A percentile compares a stretch with the other conserved stretches of the same genome.
Evolutionary conservation across 2,888 invertebrate species (phyloP).

Genomic region (Scaptomyza flava): DNA sequence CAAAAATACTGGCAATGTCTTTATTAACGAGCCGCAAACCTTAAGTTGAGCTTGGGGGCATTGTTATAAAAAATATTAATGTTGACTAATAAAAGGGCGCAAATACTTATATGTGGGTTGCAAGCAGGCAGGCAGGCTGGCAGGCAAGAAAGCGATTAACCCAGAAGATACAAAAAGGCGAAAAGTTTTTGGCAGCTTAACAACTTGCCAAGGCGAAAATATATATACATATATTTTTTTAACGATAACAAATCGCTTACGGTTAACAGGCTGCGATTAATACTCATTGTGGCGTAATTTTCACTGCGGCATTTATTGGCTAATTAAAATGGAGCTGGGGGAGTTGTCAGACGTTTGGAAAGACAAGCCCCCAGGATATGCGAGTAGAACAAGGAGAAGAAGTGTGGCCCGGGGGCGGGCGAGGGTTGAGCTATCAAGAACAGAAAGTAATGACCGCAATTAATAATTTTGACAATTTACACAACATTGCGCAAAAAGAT

Average conservation of each 20-base stretch:
- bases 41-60: slow-evolving; percentile 30
- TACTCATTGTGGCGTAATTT: slow-evolving; percentile 68
- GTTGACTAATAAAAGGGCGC: slow-evolving; percentile 62
- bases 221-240: slow-evolving; percentile 34
- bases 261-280: slow-evolving; percentile 73
- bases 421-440: not conserved
- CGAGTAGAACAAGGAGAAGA: slow-evolving; percentile 24
- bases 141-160: slow-evolving; percentile 78
- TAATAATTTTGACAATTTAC: slow-evolving; percentile 82
- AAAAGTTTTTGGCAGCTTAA: slow-evolving; percentile 62
- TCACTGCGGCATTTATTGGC: slow-evolving; percentile 75
- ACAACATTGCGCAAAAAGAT: slow-evolving; percentile 69
- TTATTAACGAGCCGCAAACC: slow-evolving; percentile 69
- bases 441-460: slow-evolving; percentile 69
- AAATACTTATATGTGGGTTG: slow-evolving; percentile 23
- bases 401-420: not conserved
- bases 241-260: slow-evolving; percentile 80
- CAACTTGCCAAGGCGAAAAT: slow-evolving; percentile 39
- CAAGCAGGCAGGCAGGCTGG: slow-evolving; percentile 32
- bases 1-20: slow-evolving; percentile 53
- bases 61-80: slow-evolving; percentile 76
- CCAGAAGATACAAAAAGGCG: slow-evolving; percentile 43
- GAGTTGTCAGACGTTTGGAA: not conserved
- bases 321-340: slow-evolving; percentile 64
- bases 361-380: slow-evolving; percentile 26